Evolutionary conservation across 2,113 vertebrate species (phyloP), one percentile per base, ranked within the genome.

Genomic region (Gila orcuttii): DNA sequence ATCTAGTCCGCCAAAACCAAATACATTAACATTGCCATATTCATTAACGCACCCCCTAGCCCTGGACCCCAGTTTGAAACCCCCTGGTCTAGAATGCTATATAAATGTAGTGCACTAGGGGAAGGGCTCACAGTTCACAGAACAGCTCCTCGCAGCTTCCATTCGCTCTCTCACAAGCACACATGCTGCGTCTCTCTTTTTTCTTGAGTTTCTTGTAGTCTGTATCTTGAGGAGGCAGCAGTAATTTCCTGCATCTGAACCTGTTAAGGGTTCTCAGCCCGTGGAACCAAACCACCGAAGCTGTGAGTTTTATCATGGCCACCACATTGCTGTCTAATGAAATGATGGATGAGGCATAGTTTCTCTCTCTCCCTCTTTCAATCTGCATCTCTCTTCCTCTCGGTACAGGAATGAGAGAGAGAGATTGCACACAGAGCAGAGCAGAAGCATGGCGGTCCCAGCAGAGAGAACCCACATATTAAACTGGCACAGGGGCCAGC

Each of bases 341-440:
- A 87, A 73, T 90, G 93, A 92, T 88, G 88, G 89, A 92, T 89
- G 89, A 50, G 86, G 79, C 86, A 83, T 87, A 73, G 83, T 85
- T 90, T 91, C 89, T 86, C 89, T 90, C 88, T 89, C 33, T 55
- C 50, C 52, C 57, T 52, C 69, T 82, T 59, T 74, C 42, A 25
- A 12, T 74, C 36, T 71, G 68, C 28, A 50, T 78, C 33, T 62
- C 57, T 47, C 55, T 62, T 31, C 73, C 79, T 52, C 69, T 82
- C 42, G 17, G 13, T 52, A n/a, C 36, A 71, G 36, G 68, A 71
- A 71, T 42, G 36, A 42, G 68, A 69, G 33, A 36, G 64, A 57
- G 55, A 57, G 55, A 80, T 25, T 36, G 52, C 31, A 86, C 84
- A 68, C 82, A 86, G 86, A 79, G 42, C 19, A 68, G 69, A 68